Percentiles rank a stretch among this genome's conserved stretches.
Evolutionary conservation across 2,888 invertebrate species (phyloP).

Genomic region (Pilophorus perplexus): DNA sequence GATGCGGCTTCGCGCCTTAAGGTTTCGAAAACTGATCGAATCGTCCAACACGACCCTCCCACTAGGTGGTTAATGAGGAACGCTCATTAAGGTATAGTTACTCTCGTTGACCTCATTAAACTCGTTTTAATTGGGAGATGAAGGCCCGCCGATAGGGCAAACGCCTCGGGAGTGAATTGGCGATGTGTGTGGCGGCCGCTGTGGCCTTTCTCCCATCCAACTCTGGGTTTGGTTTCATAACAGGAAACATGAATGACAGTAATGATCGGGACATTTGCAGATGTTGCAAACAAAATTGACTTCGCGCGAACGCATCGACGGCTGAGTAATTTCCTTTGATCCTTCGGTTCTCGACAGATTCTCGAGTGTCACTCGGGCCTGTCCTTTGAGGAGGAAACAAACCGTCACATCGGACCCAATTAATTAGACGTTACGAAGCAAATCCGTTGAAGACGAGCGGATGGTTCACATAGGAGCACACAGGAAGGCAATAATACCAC

Average conservation of each 20-base stretch:
- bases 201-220: too few relatives aligned
- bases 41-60: too few relatives aligned
- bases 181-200: conserved; percentile 5
- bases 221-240: too few relatives aligned
- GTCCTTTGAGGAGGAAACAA: background rate
- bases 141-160: background rate
- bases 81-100: background rate
- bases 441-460: background rate
- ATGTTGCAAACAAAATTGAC: too few relatives aligned
- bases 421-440: conserved; percentile 14
- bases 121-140: conserved; percentile 14
- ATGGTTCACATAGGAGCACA: background rate
- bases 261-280: too few relatives aligned
- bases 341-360: too few relatives aligned
- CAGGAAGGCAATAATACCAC: conserved; percentile 4
- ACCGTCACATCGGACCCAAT: background rate
- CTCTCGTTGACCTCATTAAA: conserved; percentile 6
- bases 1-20: too few relatives aligned
- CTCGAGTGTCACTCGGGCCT: too few relatives aligned
- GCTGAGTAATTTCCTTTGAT: too few relatives aligned
- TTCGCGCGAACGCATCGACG: too few relatives aligned
- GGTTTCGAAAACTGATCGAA: too few relatives aligned
- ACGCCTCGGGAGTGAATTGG: background rate
- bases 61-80: background rate
- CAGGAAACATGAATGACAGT: too few relatives aligned